A percentile compares a stretch with the other conserved stretches of the same genome.
phyloP scores from a whole-genome alignment of 1,140 invertebrate genomes.

The Paracyclopina nana region DNA sequence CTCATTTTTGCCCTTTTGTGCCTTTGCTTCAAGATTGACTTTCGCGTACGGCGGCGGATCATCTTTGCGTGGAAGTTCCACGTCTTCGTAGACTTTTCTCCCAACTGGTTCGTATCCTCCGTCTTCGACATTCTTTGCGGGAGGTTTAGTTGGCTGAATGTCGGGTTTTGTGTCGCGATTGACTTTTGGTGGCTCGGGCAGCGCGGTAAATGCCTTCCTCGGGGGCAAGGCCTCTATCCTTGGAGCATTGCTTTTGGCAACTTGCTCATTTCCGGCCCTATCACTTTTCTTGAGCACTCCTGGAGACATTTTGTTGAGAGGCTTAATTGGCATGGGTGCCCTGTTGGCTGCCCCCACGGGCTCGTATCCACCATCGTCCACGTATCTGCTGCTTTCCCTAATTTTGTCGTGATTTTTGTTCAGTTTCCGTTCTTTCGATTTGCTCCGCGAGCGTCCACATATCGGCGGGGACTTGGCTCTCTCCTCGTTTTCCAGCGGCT shows the following conservation, averaged over 20 bases:
- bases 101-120: conserved; percentile 10
- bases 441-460: conserved; percentile 2
- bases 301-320: neutral
- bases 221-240: neutral
- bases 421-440: conserved; percentile 8
- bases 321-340: neutral
- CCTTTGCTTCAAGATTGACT: neutral
- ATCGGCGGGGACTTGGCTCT: neutral
- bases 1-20: conserved; percentile 1
- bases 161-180: neutral
- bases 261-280: neutral
- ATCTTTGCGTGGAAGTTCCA: neutral
- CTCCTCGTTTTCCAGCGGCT: neutral
- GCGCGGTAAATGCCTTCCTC: neutral
- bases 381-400: neutral
- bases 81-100: neutral
- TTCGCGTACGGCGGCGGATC: neutral
- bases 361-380: neutral
- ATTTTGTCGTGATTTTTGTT: neutral
- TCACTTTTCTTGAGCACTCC: neutral
- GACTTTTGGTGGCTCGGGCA: neutral
- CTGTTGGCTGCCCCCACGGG: neutral
- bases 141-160: neutral
- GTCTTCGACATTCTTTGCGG: neutral
- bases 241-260: neutral